A percentile compares a stretch with the other conserved stretches of the same genome.
Conservation (phyloP, 2,888 invertebrate species). For the Oligia strigilis region DNA sequence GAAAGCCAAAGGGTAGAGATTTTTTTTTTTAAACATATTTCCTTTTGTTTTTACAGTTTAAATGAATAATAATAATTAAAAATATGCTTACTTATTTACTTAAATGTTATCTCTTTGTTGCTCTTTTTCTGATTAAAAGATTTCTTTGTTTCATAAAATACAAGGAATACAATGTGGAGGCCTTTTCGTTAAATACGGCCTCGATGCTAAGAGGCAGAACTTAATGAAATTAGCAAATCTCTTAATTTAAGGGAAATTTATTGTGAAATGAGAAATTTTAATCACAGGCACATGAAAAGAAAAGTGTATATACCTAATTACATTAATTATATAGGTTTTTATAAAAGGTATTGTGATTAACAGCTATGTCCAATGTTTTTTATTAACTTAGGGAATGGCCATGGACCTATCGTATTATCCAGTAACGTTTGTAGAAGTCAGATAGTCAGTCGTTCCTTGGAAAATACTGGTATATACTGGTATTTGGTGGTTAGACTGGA, state of each 20-base stretch:
- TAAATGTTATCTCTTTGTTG: neutral
- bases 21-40: neutral
- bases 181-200: slow-evolving; percentile 2
- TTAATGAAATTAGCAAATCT: slow-evolving; percentile 44
- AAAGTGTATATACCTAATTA: neutral
- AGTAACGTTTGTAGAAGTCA: neutral
- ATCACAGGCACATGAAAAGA: slow-evolving; percentile 10
- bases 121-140: neutral
- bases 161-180: slow-evolving; percentile 11
- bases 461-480: neutral
- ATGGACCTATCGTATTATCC: neutral
- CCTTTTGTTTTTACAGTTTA: neutral
- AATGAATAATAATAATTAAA: neutral
- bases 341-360: slow-evolving; percentile 20
- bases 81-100: neutral
- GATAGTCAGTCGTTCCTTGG: neutral
- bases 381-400: neutral
- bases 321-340: slow-evolving; percentile 28
- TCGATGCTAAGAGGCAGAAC: neutral
- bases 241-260: slow-evolving; percentile 46
- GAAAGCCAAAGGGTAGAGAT: neutral
- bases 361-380: neutral
- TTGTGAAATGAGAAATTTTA: slow-evolving; percentile 38
- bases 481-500: neutral
- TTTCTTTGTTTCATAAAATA: slow-evolving; percentile 40